These are phyloP conservation scores for Caligus rogercresseyi DNA, from an alignment of 1,140 invertebrate species.

Conservation along the genomic window DNA sequence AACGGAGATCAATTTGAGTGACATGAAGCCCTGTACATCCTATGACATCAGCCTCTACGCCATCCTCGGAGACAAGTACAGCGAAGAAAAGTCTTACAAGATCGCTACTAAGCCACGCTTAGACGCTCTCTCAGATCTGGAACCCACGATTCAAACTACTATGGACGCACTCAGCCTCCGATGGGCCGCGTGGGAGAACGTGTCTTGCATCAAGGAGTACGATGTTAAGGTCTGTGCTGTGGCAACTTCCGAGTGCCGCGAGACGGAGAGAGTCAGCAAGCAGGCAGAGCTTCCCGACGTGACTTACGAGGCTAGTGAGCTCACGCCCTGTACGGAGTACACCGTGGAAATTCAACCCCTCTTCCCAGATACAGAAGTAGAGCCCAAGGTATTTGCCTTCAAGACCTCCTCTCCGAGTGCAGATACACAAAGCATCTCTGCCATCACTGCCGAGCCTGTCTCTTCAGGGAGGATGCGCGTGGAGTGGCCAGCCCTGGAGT, in stretches of 20 bases:
- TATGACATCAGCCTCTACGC: background rate
- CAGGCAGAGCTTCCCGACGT: background rate
- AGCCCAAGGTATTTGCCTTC: conserved; percentile 12
- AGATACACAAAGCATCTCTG: background rate
- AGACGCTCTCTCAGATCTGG: background rate
- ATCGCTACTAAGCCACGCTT: conserved; percentile 6
- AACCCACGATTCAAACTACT: background rate
- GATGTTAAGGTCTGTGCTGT: conserved; percentile 5
- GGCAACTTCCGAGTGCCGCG: background rate
- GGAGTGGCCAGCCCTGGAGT: background rate
- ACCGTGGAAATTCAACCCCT: conserved; percentile 13
- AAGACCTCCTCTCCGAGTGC: conserved; percentile 9
- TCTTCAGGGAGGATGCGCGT: background rate
- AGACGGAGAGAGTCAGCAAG: conserved; percentile 5
- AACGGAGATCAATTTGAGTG: background rate
- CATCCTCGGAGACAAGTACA: conserved; percentile 10
- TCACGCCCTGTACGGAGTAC: conserved; percentile 8
- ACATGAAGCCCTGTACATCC: conserved; percentile 11
- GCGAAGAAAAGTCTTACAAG: background rate
- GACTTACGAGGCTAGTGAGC: background rate
- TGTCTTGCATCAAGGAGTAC: conserved; percentile 13
- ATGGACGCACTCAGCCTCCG: background rate
- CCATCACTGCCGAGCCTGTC: background rate
- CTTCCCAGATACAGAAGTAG: background rate
- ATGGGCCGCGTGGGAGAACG: conserved; percentile 10